Evolutionary conservation across 2,888 invertebrate species (phyloP), one percentile per base, ranked within the genome.

Genomic region (Helleia helle): DNA sequence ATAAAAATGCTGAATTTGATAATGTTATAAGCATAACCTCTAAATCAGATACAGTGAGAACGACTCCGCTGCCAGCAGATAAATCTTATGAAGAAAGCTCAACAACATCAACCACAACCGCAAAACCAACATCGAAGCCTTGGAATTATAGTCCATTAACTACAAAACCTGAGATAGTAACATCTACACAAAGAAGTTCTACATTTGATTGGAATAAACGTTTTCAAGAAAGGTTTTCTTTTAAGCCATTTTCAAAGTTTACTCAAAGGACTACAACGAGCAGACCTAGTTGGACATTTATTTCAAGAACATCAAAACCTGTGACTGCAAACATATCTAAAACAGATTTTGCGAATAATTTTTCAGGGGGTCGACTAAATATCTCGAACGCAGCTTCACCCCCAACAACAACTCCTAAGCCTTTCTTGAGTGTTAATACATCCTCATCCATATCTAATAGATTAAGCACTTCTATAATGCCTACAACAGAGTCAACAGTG

Each of bases 61-160:
- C 4, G 9, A 34, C 4, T 22, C 18, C 7, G 18, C 18, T 8
- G 9, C 11, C 34, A 9, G 12, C 22, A 22, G 12, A 34, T n/a
- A 26, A 26, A 22, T 22, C 5, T 22, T 8, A 18, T 3, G 22
- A 4, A 18, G 34, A 7, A 34, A 12, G 8, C 24, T 34, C 9
- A 6, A 11, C 2, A 34, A 42, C 28, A 12, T 24, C 29, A 26
- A 28, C 36, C 8, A 5, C 29, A 17, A 24, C 36, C 22, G 5
- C 41, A 30, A 27, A 11, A 25, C 17, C 38, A 1, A 25, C 37
- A 18, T 15, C 31, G 12, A 28, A 22, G 22, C 5, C 8, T 7
- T 6, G 8, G 22, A 7, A 7, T 22, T 9, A 13, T 11, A 55
- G 52, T 44, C 18, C 34, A 2, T 12, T 12, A 22, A 34, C 34